Conservation (phyloP, 2,113 vertebrate species). For the Regulus satrapa region DNA sequence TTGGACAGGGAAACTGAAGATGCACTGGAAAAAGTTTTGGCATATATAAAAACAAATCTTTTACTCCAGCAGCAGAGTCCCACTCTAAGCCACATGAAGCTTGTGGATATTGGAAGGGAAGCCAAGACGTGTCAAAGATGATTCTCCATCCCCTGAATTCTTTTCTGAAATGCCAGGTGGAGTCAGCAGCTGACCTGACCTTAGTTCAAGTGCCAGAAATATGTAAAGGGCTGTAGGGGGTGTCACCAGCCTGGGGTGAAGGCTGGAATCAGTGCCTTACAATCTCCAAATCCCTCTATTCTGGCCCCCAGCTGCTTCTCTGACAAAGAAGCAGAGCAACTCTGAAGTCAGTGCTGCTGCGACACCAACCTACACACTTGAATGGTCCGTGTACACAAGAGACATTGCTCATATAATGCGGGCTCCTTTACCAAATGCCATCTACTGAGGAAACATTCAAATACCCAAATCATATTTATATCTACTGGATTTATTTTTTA, state of each 20-base stretch:
- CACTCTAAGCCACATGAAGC: not conserved
- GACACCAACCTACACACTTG: not conserved
- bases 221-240: not conserved
- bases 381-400: not conserved
- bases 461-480: not conserved
- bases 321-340: not conserved
- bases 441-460: not conserved
- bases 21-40: conserved; percentile 14
- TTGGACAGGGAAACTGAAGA: conserved; percentile 28
- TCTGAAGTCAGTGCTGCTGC: not conserved
- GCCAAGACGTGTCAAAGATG: not conserved
- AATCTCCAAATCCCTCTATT: not conserved
- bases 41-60: not conserved
- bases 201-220: not conserved
- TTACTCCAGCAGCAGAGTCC: not conserved
- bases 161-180: not conserved
- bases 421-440: not conserved
- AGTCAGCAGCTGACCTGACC: not conserved
- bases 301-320: not conserved
- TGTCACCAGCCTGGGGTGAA: not conserved
- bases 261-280: not conserved
- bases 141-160: not conserved
- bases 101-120: not conserved
- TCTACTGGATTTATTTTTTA: not conserved
- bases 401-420: not conserved